These are phyloP conservation scores for Cheirogaleus medius DNA, from an alignment of 2,113 vertebrate species.

Conservation along the genomic window DNA sequence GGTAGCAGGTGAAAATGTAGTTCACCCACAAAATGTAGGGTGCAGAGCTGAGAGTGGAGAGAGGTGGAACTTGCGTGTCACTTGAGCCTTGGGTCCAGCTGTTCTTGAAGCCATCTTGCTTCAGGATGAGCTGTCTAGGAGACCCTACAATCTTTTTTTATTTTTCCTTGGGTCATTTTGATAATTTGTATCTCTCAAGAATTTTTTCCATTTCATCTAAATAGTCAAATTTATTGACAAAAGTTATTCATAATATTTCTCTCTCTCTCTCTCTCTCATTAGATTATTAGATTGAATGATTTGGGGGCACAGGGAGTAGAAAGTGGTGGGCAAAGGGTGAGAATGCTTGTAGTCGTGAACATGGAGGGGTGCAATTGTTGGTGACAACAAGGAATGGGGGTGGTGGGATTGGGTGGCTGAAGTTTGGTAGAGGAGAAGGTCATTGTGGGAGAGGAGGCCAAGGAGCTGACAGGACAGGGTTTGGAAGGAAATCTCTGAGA, in stretches of 20 bases:
- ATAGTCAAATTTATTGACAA: background rate
- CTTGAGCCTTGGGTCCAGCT: background rate
- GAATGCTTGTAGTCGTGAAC: background rate
- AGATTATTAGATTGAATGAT: background rate
- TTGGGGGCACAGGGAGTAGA: background rate
- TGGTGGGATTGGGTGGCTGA: background rate
- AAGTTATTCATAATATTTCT: background rate
- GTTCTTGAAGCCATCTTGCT: background rate
- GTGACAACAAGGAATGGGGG: background rate
- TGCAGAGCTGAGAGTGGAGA: background rate
- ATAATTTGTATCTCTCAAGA: background rate
- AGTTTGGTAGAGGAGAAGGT: background rate
- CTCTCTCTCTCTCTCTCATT: background rate
- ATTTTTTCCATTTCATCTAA: background rate
- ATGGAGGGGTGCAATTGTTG: background rate
- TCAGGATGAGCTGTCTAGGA: background rate
- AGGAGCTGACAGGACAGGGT: background rate
- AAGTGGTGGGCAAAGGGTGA: background rate
- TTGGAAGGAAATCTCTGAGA: background rate
- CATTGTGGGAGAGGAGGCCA: background rate
- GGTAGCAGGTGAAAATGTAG: background rate
- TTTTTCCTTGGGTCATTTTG: background rate
- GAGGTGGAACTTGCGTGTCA: background rate
- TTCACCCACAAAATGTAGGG: background rate
- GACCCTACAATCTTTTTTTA: background rate